Base-by-base conservation (phyloP, 2,797 vertebrate genomes). In the Petrocephalus schoutedeni region DNA sequence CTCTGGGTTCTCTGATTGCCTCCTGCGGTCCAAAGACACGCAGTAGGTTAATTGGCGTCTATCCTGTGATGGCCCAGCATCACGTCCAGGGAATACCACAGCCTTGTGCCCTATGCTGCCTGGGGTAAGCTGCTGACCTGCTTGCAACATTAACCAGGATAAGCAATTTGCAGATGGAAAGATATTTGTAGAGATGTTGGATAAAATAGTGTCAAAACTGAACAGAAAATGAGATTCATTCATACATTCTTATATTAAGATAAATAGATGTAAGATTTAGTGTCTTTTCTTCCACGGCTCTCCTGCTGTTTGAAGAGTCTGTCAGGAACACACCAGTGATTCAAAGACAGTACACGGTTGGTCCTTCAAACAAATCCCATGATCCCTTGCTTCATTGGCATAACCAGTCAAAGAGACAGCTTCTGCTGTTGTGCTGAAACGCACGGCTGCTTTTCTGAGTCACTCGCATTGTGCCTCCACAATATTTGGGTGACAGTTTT, bases 191-290 rank as follows among this genome's bases (percentile, higher is more conserved):
- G 41, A 80, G 16, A n/a, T 80, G 45, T 41, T 80, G 41, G 74
- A 80, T 41, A 80, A 19, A 49, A 21, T 80, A 80, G 74, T 54
- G 67, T 82, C 32, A 32, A 84, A 53, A 36, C 8, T 41, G 53
- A 57, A 9, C 21, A 77, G 23, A 56, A 53, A 56, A 59, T 49
- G 21, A 49, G 74, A 80, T 49, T 54, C 49, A 49, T 49, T 54
- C 49, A 36, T 64, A 84, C 57, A 64, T 71, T 67, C 58, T 85
- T 16, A 88, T 88, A 67, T 71, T 85, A 88, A 56, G 19, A 53
- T 36, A 36, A 67, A 80, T 80, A 80, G 49, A 45, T 80, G 74
- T 41, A 45, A 80, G 32, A 32, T 77, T 77, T 77, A 84, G 21
- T 84, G 80, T 84, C 51, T 54, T 84, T 51, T 53, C 9, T 51